A percentile compares a stretch with the other conserved stretches of the same genome.
Conservation (phyloP, 2,888 invertebrate genomes). For the Habrosyne pyritoides region DNA sequence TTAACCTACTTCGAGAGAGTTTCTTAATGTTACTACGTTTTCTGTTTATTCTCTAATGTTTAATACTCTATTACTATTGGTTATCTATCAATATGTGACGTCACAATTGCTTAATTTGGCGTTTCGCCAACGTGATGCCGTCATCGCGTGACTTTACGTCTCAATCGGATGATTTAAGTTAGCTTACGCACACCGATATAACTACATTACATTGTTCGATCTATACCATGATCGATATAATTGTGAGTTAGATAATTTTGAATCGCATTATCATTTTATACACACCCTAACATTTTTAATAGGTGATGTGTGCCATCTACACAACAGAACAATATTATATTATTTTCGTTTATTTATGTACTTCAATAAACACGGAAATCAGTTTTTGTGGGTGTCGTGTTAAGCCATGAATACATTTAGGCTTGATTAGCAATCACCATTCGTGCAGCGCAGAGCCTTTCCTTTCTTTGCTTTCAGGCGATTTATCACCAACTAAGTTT, state of each 20-base stretch:
- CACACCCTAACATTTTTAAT: too few species aligned
- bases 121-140: constrained; percentile 29
- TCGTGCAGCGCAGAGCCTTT: too few species aligned
- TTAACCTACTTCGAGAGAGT: constrained; percentile 56
- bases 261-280: too few species aligned
- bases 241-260: neutral
- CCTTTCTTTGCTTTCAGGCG: too few species aligned
- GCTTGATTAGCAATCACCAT: too few species aligned
- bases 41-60: constrained; percentile 18
- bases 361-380: too few species aligned
- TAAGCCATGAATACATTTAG: too few species aligned
- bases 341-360: too few species aligned
- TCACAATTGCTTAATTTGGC: constrained; percentile 39
- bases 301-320: too few species aligned
- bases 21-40: constrained; percentile 18
- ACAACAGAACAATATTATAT: too few species aligned
- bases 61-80: constrained; percentile 10
- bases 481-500: too few species aligned
- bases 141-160: constrained; percentile 22
- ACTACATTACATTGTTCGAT: neutral
- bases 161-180: constrained; percentile 32
- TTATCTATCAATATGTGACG: constrained; percentile 22
- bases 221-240: neutral
- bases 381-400: too few species aligned
- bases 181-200: neutral